Base-by-base conservation (phyloP, 2,797 vertebrate genomes). In the Peromyscus nudipes region DNA sequence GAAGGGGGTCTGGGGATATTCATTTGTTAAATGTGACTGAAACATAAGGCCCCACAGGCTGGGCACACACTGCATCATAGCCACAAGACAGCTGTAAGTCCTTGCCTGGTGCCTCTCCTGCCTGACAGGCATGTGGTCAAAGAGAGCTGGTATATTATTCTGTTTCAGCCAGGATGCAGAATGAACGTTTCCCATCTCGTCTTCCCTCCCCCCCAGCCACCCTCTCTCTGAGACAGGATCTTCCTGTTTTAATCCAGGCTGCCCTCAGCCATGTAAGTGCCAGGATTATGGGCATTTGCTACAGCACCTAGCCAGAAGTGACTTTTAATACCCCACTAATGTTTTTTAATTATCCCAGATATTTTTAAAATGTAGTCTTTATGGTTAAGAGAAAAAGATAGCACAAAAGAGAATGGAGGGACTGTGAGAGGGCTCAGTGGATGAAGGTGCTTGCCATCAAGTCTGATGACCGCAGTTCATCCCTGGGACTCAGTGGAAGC, bases 281-380 rank as follows among this genome's bases (percentile, higher is more conserved):
- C 43, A 17, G 27, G 37, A 76, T 62, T 75, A 62, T 40, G 40
- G 71, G 29, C 13, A 46, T 89, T 60, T 62, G 27, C 37, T 40
- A 89, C 37, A 1, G 31, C 4, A 8, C 37, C 71, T 46, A 29
- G 87, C 17, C 31, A 77, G 64, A 96, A 43, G 64, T 69, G 25
- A 69, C 82, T 83, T 96, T 79, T 49, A 60, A 92, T 86, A 69
- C 0, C 29, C 55, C 3, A 37, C 80, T 83, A 71, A 17, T 89
- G 43, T 55, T 83, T 90, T 34, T 69, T 40, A 86, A 80, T 71
- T 37, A 37, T 80, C 31, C 62, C 73, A 81, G 23, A 34, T 85
- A 19, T 40, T 40, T 65, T 52, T 34, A 34, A 60, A 83, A 49
- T 27, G 29, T 14, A 37, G 40, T 17, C 60, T 25, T 76, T 67